Base-by-base conservation (phyloP, 2,113 vertebrate species). In the Boleophthalmus pectinirostris region DNA sequence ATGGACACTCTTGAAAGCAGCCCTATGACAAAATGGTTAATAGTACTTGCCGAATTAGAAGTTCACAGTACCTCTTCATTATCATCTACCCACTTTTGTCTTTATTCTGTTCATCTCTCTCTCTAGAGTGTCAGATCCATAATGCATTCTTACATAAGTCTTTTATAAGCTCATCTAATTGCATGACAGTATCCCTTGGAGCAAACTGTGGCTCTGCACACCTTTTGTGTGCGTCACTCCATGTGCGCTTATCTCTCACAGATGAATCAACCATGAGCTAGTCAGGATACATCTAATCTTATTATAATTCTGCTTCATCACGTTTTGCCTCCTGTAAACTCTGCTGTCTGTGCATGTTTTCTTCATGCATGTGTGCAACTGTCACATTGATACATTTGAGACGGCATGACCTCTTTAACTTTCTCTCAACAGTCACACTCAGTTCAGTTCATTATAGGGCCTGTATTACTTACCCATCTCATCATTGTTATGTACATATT, bases 101-200 rank as follows among this genome's bases (percentile, higher is more conserved):
- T 43, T 12, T 61, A 18, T 25, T 46, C 49, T 53, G 64, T 75
- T 68, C 66, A 1, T 68, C 75, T 73, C 24, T 43, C 57, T 82
- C 71, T 61, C 73, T 49, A 43, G 67, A 77, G 82, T 78, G 20
- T 75, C 74, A 51, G 72, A 74, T 77, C 84, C 77, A 46, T 21
- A 20, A 77, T 69, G 87, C 65, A 66, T 85, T 88, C 81, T 92
- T 92, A 86, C 83, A 83, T 91, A 90, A 92, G 47, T 53, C 76
- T 86, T 88, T 87, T 80, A 83, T 81, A 81, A 92, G 70, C 20
- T 6, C 68, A 67, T 78, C 83, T 88, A 83, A 89, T 86, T 86
- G 76, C 78, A 75, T 75, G 77, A 57, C 80, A 8, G 53, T 68
- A 63, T 74, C 64, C 71, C 79, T 9, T 1, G 60, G 71, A 81